Evolutionary conservation across 2,797 vertebrate genomes (phyloP).

Genomic region (Podargus strigoides): DNA sequence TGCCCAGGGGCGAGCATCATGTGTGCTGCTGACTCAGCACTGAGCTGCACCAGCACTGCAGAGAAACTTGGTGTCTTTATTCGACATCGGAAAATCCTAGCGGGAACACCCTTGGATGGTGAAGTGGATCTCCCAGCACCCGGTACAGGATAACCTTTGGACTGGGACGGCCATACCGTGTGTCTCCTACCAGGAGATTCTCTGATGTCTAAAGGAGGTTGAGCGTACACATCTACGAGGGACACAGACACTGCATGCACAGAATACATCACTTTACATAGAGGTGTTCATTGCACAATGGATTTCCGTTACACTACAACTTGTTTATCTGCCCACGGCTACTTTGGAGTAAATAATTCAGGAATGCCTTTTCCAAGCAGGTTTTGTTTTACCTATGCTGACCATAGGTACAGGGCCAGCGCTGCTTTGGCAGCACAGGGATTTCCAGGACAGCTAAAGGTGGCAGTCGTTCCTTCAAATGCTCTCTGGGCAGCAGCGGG

Average conservation of each 20-base stretch:
- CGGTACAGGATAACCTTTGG: not conserved
- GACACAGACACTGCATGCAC: accelerated
- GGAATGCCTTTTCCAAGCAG: not conserved
- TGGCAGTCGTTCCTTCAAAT: accelerated
- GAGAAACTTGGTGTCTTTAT: not conserved
- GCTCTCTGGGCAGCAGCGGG: too few relatives aligned
- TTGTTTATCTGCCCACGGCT: not conserved
- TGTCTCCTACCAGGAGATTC: not conserved
- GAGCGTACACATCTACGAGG: accelerated
- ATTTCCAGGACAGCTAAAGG: accelerated
- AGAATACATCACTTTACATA: accelerated
- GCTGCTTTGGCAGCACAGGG: not conserved
- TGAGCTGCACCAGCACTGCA: not conserved
- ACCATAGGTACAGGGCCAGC: too few relatives aligned
- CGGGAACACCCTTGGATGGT: not conserved
- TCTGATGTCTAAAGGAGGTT: not conserved
- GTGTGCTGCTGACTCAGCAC: not conserved
- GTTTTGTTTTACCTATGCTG: not conserved
- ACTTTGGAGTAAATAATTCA: not conserved
- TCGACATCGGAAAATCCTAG: not conserved
- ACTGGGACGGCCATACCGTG: not conserved
- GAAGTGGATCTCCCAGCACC: not conserved
- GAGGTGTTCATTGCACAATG: accelerated
- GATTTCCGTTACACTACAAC: not conserved
- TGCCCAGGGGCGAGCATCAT: not conserved